Base-by-base conservation (phyloP, 2,888 invertebrate species). In the Petrolisthes cinctipes region DNA sequence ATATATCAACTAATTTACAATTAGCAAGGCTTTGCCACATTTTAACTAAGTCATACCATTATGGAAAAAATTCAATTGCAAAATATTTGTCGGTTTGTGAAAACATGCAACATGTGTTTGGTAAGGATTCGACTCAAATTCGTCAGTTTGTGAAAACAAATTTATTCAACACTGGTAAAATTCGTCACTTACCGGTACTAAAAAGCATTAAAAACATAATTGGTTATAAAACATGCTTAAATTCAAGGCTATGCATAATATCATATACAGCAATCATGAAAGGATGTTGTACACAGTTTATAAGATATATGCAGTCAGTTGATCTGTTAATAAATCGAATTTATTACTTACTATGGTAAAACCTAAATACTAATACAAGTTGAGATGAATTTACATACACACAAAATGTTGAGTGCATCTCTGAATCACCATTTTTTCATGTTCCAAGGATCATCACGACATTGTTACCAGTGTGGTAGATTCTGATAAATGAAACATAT, bases 41-140 rank as follows among this genome's bases (percentile, higher is more conserved):
- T 17, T 81, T 81, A 23, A 37, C 23, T 81, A 61, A 81, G 23
- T 61, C 81, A 23, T 66, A 66, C n/a, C 14, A 81, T 54, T 37
- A 61, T 57, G 61, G 23, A 81, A 66, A 53, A 81, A 57, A 81
- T 81, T 81, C 81, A 81, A 61, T 81, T 81, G 81, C 81, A 81
- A 81, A 66, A 81, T 61, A 81, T 81, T 81, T 17, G 81, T 11
- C 81, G 66, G 81, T 81, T 81, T 81, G 81, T 81, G 81, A 81
- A 81, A 81, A 81, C 66, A 81, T 23, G 20, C 37, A 61, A 9
- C 37, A 81, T 61, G 66, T 11, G 61, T 4, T 37, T 61, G 11
- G n/a, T 54, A 53, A 54, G 11, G 79, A 79, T 79, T 79, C 54
- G 54, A 57, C 79, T 54, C 79, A n/a, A 56, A 79, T 79, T 79